phyloP scores from a whole-genome alignment of 2,888 invertebrate species.

The Peribatodes rhomboidaria region DNA sequence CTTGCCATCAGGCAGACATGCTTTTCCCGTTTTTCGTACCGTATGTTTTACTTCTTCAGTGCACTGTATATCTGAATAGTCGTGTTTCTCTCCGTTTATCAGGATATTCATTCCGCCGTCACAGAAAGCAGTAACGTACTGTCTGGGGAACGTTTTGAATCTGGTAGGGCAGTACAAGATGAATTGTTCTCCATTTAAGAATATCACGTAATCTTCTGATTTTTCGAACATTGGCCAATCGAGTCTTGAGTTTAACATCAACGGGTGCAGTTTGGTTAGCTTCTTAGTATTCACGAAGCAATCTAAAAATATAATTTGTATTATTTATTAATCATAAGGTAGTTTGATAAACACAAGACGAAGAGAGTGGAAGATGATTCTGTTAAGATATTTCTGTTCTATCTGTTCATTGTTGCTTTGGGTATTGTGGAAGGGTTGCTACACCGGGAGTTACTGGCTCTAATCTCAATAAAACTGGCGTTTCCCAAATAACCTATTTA shows the following conservation, averaged over 20 bases:
- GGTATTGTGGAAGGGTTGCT: too few relatives aligned
- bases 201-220: constrained; percentile 47
- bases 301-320: constrained; percentile 54
- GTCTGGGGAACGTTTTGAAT: constrained; percentile 46
- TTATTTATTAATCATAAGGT: too few relatives aligned
- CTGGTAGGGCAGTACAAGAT: constrained; percentile 55
- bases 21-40: constrained; percentile 39
- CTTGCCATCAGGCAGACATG: constrained; percentile 51
- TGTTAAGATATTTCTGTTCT: too few relatives aligned
- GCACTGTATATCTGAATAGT: constrained; percentile 61
- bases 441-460: too few relatives aligned
- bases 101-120: constrained; percentile 51
- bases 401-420: too few relatives aligned
- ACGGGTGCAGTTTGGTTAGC: constrained; percentile 48
- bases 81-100: constrained; percentile 45
- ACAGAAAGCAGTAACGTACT: constrained; percentile 53
- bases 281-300: constrained; percentile 57
- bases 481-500: too few relatives aligned
- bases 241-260: constrained; percentile 50
- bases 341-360: too few relatives aligned
- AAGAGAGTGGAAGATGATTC: too few relatives aligned
- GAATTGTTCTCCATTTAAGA: constrained; percentile 51
- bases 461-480: too few relatives aligned
- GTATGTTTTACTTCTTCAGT: constrained; percentile 49
- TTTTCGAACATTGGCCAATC: constrained; percentile 49